These are phyloP conservation scores for Aerospiza tachiro DNA, from an alignment of 2,797 vertebrate genomes.

Conservation along the genomic window DNA sequence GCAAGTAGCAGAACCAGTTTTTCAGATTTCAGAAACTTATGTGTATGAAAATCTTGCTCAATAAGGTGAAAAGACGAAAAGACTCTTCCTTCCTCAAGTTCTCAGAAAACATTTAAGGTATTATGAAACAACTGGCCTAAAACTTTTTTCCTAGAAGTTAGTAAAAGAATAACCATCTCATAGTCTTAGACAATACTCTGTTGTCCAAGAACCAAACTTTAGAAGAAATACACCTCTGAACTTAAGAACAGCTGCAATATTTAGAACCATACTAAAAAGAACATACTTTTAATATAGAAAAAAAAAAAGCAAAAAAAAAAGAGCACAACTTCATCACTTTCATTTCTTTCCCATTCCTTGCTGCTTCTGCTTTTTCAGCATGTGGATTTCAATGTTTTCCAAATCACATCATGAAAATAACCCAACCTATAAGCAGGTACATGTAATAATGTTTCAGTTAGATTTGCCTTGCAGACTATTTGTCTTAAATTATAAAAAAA, in stretches of 20 bases:
- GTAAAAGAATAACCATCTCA: background rate
- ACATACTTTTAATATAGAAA: background rate
- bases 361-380: background rate
- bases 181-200: background rate
- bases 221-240: background rate
- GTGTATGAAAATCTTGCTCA: background rate
- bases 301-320: too few relatives aligned
- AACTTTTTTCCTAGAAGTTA: background rate
- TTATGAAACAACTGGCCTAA: background rate
- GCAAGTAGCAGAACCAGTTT: background rate
- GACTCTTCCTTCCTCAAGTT: background rate
- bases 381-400: background rate
- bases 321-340: background rate
- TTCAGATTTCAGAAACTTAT: background rate
- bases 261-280: background rate
- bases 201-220: background rate
- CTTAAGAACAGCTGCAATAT: background rate
- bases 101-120: background rate
- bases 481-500: background rate
- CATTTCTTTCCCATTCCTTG: background rate
- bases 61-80: background rate
- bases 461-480: background rate
- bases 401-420: background rate
- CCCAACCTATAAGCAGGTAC: background rate
- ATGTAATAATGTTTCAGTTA: background rate